Evolutionary conservation across 2,797 vertebrate genomes (phyloP).

Genomic region (Enteromius thamalakanensis): DNA sequence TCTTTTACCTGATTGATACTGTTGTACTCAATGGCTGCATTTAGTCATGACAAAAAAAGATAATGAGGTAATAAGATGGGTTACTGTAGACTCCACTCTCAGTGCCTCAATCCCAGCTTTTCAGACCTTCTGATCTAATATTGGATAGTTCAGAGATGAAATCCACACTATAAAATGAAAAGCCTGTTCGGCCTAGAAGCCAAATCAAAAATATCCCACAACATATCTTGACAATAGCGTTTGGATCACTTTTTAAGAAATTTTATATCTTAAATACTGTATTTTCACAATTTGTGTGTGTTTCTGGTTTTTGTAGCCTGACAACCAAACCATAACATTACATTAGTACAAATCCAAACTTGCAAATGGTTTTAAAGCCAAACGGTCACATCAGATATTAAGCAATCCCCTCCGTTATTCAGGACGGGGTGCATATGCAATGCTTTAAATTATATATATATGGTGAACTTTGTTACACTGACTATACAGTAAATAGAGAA

Average conservation of each 20-base stretch:
- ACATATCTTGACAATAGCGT: not conserved
- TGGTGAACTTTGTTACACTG: not conserved
- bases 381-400: not conserved
- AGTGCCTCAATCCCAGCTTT: conserved; percentile 10
- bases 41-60: conserved; percentile 36
- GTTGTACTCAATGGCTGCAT: conserved; percentile 14
- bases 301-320: not conserved
- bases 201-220: conserved; percentile 11
- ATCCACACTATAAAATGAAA: conserved; percentile 13
- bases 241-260: not conserved
- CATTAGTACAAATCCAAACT: not conserved
- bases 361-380: not conserved
- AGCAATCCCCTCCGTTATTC: not conserved
- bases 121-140: conserved; percentile 10
- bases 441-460: not conserved
- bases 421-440: not conserved
- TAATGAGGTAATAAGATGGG: conserved; percentile 38
- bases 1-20: conserved; percentile 37
- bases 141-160: not conserved
- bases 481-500: too few relatives aligned
- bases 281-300: not conserved
- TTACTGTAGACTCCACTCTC: conserved; percentile 4
- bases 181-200: not conserved
- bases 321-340: not conserved
- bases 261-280: not conserved